phyloP scores from a whole-genome alignment of 2,888 invertebrate genomes.

The Melanchra persicariae region DNA sequence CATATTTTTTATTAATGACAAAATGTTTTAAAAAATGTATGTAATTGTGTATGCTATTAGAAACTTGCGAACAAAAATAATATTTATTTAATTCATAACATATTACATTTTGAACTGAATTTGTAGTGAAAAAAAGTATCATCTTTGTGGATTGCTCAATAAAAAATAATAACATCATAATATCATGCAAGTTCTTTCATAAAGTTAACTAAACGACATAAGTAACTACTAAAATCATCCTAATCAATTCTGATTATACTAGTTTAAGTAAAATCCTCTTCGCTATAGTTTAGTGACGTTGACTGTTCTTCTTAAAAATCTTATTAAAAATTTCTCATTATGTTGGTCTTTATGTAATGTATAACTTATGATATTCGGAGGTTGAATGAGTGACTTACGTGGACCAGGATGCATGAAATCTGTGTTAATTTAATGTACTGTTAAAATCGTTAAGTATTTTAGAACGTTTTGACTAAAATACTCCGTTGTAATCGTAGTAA shows the following conservation, averaged over 20 bases:
- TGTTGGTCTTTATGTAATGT: slow-evolving; percentile 24
- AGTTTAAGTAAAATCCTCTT: slow-evolving; percentile 38
- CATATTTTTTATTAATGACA: slow-evolving; percentile 53
- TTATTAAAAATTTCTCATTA: slow-evolving; percentile 19
- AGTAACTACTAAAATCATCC: slow-evolving; percentile 53
- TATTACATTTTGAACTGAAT: slow-evolving; percentile 25
- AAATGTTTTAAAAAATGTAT: slow-evolving; percentile 27
- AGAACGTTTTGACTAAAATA: slow-evolving; percentile 13
- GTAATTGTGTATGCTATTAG: slow-evolving; percentile 40
- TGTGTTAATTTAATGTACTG: slow-evolving; percentile 37
- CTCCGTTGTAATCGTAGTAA: slow-evolving; percentile 13
- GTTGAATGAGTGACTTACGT: slow-evolving; percentile 39
- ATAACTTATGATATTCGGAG: slow-evolving; percentile 40
- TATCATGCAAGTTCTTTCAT: slow-evolving; percentile 43
- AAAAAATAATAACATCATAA: slow-evolving; percentile 56
- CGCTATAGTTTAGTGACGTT: slow-evolving; percentile 44
- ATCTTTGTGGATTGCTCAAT: slow-evolving; percentile 57
- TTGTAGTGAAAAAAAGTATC: slow-evolving; percentile 28
- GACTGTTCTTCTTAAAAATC: slow-evolving; percentile 49
- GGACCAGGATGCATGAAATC: slow-evolving; percentile 35
- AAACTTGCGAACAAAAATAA: slow-evolving; percentile 47
- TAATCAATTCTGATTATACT: slow-evolving; percentile 45
- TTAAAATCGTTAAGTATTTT: slow-evolving; percentile 38
- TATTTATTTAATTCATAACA: slow-evolving; percentile 26
- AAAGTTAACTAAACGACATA: slow-evolving; percentile 37